Base-by-base conservation (phyloP, 2,113 vertebrate species). In the Embiotoca jacksoni region DNA sequence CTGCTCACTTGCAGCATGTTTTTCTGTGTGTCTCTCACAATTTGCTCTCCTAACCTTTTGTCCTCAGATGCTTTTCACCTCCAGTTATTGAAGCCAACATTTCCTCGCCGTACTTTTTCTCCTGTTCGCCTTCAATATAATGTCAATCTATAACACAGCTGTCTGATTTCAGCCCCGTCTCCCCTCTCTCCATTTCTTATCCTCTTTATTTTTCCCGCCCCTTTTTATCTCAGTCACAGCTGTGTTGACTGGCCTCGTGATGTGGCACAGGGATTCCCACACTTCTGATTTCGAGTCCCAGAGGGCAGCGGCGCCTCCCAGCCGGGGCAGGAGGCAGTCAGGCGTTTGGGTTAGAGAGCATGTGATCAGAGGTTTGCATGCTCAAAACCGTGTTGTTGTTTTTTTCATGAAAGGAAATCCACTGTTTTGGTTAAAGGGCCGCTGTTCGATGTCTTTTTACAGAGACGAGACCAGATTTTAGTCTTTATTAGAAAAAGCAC, bases 181-280 rank as follows among this genome's bases (percentile, higher is more conserved):
- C 36, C 15, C 15, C 14, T 46, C 46, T 50, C 44, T 32, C 14
- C 11, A 36, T 33, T 16, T 64, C 16, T 52, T 52, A 7, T 37
- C 30, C 7, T 44, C n/a, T 8, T 73, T 35, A 14, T 58, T 23
- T 10, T 1, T 52, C 62, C 10, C 13, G 16, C 35, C 47, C 69
- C 37, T 13, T n/a, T 71, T 78, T 54, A 54, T 83, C 55, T 72
- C 54, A 36, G 65, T 33, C 65, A 57, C 72, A 78, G 78, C 60
- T 76, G 72, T 59, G 31, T 64, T 9, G 53, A 64, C 56, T 14
- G 3, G 54, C 67, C 33, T 33, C 0, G 30, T 63, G 59, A 58
- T 56, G 7, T 78, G 64, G 56, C 50, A 66, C 46, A 41, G 75
- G 10, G 52, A 63, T 78, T 66, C 36, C 56, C 68, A 57, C 61